These are phyloP conservation scores for Leptinotarsa juncta DNA, from an alignment of 2,888 invertebrate species.

Conservation along the genomic window DNA sequence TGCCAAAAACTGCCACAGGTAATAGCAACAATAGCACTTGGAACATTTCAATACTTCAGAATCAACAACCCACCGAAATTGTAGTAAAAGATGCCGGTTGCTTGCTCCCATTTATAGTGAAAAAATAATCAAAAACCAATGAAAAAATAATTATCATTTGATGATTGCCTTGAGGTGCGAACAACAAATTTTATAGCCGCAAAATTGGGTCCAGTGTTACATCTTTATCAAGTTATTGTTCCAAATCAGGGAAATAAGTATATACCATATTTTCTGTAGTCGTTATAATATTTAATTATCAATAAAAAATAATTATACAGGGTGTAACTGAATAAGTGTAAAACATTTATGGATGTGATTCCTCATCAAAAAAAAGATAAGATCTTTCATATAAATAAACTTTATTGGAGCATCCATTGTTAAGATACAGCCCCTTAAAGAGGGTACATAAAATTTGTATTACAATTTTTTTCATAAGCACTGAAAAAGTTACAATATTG, in stretches of 20 bases:
- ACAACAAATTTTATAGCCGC: constrained; percentile 6
- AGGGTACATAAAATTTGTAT: no score
- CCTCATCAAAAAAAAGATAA: no score
- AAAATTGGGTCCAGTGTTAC: constrained; percentile 9
- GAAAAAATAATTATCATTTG: background rate
- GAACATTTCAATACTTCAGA: background rate
- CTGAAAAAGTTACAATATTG: no score
- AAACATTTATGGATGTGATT: no score
- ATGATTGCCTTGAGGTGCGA: constrained; percentile 15
- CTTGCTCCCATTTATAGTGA: background rate
- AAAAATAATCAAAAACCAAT: constrained; percentile 19
- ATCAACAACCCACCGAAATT: background rate
- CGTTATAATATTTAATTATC: background rate
- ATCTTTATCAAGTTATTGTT: background rate
- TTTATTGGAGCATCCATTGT: no score
- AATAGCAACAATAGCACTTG: background rate
- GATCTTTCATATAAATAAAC: no score
- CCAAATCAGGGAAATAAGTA: background rate
- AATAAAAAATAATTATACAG: background rate
- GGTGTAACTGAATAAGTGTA: no score
- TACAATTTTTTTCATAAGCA: no score
- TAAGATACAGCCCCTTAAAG: no score
- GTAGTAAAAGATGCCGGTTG: background rate
- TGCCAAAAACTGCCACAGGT: background rate
- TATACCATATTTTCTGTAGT: background rate